A percentile compares a stretch with the other conserved stretches of the same genome.
These are phyloP conservation scores for Andrena haemorrhoa DNA, from an alignment of 2,888 invertebrate species.

Conservation along the genomic window DNA sequence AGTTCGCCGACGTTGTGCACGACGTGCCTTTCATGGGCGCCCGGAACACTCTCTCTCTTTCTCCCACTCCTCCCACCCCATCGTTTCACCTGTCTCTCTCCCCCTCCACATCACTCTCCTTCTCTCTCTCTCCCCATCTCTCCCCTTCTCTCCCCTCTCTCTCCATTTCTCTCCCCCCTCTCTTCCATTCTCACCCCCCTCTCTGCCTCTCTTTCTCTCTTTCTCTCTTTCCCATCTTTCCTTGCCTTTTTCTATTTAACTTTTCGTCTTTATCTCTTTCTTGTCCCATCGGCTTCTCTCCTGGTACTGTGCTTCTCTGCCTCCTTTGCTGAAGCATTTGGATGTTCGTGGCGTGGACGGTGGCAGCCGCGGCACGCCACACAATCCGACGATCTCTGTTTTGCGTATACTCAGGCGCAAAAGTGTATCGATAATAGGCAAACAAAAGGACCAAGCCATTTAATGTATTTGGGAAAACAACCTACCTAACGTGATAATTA, in stretches of 20 bases:
- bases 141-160: too few species aligned
- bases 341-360: constrained; percentile 72
- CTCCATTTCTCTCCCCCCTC: too few species aligned
- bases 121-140: too few species aligned
- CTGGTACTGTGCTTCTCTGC: constrained; percentile 27
- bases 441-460: neutral
- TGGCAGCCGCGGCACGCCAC: constrained; percentile 75
- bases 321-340: constrained; percentile 54
- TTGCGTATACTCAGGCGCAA: constrained; percentile 67
- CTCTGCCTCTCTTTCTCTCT: constrained; percentile 18
- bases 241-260: constrained; percentile 30
- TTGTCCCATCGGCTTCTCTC: constrained; percentile 46
- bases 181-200: too few species aligned
- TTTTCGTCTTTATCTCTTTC: constrained; percentile 53
- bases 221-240: constrained; percentile 26
- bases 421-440: constrained; percentile 40
- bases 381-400: constrained; percentile 70
- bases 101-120: too few species aligned
- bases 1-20: constrained; percentile 72
- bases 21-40: constrained; percentile 69
- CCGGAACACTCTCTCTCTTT: constrained; percentile 59
- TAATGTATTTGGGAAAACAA: neutral
- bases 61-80: constrained; percentile 14
- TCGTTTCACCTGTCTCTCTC: neutral
- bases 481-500: neutral